A percentile compares a stretch with the other conserved stretches of the same genome.
These are phyloP conservation scores for Zalophus californianus DNA, from an alignment of 2,797 vertebrate genomes.

Conservation along the genomic window DNA sequence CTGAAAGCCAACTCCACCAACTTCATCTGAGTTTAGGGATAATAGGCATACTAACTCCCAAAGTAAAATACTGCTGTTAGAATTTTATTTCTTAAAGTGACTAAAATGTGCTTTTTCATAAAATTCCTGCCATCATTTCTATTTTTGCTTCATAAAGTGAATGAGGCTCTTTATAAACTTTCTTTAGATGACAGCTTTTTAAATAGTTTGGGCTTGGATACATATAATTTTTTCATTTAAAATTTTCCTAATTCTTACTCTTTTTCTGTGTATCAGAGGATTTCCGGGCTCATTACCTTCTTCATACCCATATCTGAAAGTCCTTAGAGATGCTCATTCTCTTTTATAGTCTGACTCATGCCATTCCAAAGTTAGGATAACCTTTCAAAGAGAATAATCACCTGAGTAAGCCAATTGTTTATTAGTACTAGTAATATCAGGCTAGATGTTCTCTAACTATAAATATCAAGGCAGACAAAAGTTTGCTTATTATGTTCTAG, in stretches of 20 bases:
- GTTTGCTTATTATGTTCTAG: not conserved
- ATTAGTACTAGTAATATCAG: not conserved
- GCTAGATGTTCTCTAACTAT: not conserved
- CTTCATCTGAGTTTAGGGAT: not conserved
- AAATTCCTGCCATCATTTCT: not conserved
- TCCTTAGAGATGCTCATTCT: not conserved
- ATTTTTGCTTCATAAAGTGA: conserved; percentile 12
- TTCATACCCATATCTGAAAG: not conserved
- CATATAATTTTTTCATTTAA: not conserved
- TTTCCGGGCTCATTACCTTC: not conserved
- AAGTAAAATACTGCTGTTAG: not conserved
- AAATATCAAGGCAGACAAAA: not conserved
- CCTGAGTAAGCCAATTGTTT: not conserved
- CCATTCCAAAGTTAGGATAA: not conserved
- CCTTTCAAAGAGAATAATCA: not conserved
- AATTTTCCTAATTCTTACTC: not conserved
- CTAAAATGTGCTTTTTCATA: not conserved
- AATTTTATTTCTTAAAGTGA: not conserved
- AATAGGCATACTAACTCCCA: not conserved
- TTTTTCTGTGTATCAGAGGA: not conserved
- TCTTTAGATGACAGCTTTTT: not conserved
- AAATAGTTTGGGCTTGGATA: not conserved
- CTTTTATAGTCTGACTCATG: not conserved
- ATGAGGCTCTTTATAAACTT: not conserved
- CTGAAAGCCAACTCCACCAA: not conserved